phyloP scores from a whole-genome alignment of 2,113 vertebrate species.

The Entelurus aequoreus region DNA sequence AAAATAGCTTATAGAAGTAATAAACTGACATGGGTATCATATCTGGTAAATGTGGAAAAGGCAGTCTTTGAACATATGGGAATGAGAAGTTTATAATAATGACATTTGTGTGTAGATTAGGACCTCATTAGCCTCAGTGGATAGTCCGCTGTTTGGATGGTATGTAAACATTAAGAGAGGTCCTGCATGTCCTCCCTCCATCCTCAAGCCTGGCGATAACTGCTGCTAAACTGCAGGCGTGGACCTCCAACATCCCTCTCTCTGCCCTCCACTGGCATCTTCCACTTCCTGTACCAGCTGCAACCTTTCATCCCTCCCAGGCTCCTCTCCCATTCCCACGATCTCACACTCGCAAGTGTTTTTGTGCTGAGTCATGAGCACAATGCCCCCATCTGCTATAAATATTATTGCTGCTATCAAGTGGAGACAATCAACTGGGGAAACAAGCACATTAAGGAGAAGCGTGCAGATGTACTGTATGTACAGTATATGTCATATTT shows the following conservation, averaged over 20 bases:
- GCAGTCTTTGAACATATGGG: constrained; percentile 29
- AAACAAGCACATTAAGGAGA: background rate
- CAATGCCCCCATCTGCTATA: constrained; percentile 12
- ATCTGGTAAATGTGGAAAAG: background rate
- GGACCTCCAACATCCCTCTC: constrained; percentile 26
- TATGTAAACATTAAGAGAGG: constrained; percentile 67
- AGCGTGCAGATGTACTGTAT: background rate
- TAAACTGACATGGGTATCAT: background rate
- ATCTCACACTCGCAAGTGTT: constrained; percentile 32
- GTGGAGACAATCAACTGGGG: background rate
- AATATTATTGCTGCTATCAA: constrained; percentile 19
- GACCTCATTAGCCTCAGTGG: constrained; percentile 70
- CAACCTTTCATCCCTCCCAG: constrained; percentile 37
- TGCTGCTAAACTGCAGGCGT: constrained; percentile 28
- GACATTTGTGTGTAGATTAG: constrained; percentile 70
- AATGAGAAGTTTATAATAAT: constrained; percentile 38
- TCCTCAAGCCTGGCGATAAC: constrained; percentile 48
- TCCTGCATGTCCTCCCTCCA: constrained; percentile 51
- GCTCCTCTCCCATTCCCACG: constrained; percentile 50
- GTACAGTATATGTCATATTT: background rate
- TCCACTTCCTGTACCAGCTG: constrained; percentile 66
- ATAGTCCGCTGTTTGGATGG: constrained; percentile 68
- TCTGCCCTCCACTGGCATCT: constrained; percentile 53
- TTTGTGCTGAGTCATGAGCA: constrained; percentile 37
- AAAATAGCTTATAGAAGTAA: too few species aligned